Conservation (phyloP, 2,113 vertebrate species). For the Microtus richardsoni region DNA sequence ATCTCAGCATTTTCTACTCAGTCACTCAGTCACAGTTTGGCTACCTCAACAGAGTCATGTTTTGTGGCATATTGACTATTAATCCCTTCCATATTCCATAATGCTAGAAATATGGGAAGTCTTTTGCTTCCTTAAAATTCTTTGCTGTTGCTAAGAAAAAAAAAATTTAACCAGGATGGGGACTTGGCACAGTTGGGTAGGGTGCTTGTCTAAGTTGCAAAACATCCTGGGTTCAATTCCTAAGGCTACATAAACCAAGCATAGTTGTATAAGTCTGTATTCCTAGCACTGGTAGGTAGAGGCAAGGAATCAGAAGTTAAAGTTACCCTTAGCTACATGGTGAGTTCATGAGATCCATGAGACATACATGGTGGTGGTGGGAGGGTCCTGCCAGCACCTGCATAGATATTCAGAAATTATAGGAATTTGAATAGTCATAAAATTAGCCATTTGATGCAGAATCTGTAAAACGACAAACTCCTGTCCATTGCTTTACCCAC, state of each 20-base stretch:
- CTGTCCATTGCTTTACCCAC: constrained; percentile 14
- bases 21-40: background rate
- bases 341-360: no score
- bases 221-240: background rate
- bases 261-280: background rate
- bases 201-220: background rate
- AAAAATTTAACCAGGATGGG: background rate
- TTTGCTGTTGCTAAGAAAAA: background rate
- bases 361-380: background rate
- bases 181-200: background rate
- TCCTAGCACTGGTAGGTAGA: background rate
- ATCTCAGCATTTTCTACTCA: background rate
- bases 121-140: background rate
- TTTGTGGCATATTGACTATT: background rate
- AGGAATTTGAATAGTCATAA: background rate
- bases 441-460: background rate
- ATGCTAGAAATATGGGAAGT: background rate
- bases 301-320: background rate
- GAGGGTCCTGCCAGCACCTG: background rate
- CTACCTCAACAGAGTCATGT: background rate
- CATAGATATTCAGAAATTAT: background rate
- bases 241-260: no score
- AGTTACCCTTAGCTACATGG: no score
- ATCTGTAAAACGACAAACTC: background rate
- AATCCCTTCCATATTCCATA: background rate